Conservation (phyloP, 2,888 invertebrate species). For the Schizotus pectinicornis region DNA sequence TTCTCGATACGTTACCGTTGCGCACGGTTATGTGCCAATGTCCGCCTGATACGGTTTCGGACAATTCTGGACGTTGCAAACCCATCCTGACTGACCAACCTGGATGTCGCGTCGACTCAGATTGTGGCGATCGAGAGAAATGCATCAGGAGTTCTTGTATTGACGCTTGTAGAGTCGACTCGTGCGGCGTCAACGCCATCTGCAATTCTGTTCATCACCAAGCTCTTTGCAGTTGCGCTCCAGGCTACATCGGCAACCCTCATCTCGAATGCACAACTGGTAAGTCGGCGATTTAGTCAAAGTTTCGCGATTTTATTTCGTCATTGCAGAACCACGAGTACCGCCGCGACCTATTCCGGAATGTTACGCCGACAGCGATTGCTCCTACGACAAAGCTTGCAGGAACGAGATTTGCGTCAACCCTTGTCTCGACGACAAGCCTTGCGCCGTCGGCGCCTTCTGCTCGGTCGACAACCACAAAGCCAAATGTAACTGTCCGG, state of each 20-base stretch:
- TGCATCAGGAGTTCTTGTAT: constrained; percentile 76
- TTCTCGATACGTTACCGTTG: constrained; percentile 78
- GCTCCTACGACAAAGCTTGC: constrained; percentile 76
- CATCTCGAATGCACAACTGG: constrained; percentile 73
- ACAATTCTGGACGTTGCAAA: constrained; percentile 75
- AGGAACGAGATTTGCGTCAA: constrained; percentile 78
- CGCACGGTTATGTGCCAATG: constrained; percentile 88
- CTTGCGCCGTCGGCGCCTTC: constrained; percentile 81
- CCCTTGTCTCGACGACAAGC: constrained; percentile 72
- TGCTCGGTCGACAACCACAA: constrained; percentile 80
- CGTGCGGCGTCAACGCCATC: constrained; percentile 83
- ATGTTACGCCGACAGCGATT: constrained; percentile 81
- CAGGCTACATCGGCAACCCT: constrained; percentile 79
- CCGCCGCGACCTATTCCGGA: constrained; percentile 63
- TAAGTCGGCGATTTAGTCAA: constrained; percentile 33
- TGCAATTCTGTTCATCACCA: constrained; percentile 79
- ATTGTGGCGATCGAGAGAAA: constrained; percentile 76
- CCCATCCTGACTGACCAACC: constrained; percentile 54
- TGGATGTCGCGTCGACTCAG: constrained; percentile 74
- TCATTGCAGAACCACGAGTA: constrained; percentile 58
- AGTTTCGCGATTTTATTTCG: neutral
- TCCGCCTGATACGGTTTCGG: constrained; percentile 79
- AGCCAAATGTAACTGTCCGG: constrained; percentile 82
- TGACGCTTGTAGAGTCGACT: constrained; percentile 78
- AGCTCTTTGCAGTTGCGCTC: constrained; percentile 79